Conservation (phyloP, 2,797 vertebrate genomes). For the Pseudopleuronectes americanus region DNA sequence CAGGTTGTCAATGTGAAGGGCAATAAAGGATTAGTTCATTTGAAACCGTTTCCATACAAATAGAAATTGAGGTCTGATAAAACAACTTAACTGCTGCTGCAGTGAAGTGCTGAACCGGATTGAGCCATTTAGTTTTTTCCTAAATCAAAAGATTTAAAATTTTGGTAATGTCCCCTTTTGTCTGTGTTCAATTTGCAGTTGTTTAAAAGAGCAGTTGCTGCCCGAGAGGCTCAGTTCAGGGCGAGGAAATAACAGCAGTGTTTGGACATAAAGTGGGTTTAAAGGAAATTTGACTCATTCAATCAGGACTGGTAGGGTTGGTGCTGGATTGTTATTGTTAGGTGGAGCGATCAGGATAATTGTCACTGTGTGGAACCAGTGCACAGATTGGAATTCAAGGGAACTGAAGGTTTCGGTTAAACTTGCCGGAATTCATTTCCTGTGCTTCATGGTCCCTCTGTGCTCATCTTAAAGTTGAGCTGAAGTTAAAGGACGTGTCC, state of each 20-base stretch:
- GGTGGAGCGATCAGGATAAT: background rate
- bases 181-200: background rate
- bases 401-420: background rate
- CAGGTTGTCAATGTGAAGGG: background rate
- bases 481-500: background rate
- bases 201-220: background rate
- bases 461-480: background rate
- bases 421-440: background rate
- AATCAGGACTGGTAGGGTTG: too few relatives aligned
- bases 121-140: background rate
- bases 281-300: background rate
- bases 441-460: background rate
- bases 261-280: background rate
- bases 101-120: too few relatives aligned
- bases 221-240: background rate
- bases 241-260: background rate
- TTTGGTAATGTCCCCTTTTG: background rate
- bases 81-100: background rate
- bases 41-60: background rate
- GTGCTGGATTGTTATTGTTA: background rate
- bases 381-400: background rate
- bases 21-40: background rate
- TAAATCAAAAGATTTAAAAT: background rate
- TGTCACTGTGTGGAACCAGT: background rate
- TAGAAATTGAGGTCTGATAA: background rate